phyloP scores from a whole-genome alignment of 1,140 invertebrate species.

The Saccostrea glomerata region DNA sequence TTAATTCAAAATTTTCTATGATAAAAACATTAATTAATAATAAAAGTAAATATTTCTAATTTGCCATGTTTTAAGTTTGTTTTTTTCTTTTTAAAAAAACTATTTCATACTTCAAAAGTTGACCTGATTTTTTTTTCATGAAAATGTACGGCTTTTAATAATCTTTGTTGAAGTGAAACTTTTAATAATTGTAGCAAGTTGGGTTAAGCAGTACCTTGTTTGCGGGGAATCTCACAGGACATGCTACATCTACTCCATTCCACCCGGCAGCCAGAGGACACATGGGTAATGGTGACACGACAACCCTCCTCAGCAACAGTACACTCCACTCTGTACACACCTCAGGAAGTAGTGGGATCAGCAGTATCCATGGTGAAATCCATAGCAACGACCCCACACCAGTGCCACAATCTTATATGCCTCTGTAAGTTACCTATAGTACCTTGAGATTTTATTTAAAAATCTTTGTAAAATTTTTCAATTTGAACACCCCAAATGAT shows the following conservation, averaged over 20 bases:
- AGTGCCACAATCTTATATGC: slow-evolving; percentile 69
- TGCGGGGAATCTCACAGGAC: slow-evolving; percentile 56
- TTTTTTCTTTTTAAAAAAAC: too few relatives aligned
- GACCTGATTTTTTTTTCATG: too few relatives aligned
- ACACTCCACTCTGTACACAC: slow-evolving; percentile 48
- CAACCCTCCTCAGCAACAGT: slow-evolving; percentile 58
- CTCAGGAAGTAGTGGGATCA: slow-evolving; percentile 74
- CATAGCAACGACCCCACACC: slow-evolving; percentile 66
- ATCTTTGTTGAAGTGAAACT: not conserved
- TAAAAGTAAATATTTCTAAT: too few relatives aligned
- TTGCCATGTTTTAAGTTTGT: too few relatives aligned
- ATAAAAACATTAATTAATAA: too few relatives aligned
- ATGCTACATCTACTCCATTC: slow-evolving; percentile 70
- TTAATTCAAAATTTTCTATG: too few relatives aligned
- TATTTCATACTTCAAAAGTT: too few relatives aligned
- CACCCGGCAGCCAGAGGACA: slow-evolving; percentile 53
- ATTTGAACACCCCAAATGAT: too few relatives aligned
- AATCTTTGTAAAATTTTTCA: not conserved
- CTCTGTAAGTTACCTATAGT: slow-evolving; percentile 42
- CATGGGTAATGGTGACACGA: slow-evolving; percentile 31
- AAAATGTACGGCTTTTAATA: too few relatives aligned
- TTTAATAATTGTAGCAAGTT: slow-evolving; percentile 39
- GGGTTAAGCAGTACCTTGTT: slow-evolving; percentile 60
- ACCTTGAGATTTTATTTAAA: not conserved
- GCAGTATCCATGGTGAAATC: slow-evolving; percentile 70